These are phyloP conservation scores for Diarsia rubi DNA, from an alignment of 2,888 invertebrate genomes.

Conservation along the genomic window DNA sequence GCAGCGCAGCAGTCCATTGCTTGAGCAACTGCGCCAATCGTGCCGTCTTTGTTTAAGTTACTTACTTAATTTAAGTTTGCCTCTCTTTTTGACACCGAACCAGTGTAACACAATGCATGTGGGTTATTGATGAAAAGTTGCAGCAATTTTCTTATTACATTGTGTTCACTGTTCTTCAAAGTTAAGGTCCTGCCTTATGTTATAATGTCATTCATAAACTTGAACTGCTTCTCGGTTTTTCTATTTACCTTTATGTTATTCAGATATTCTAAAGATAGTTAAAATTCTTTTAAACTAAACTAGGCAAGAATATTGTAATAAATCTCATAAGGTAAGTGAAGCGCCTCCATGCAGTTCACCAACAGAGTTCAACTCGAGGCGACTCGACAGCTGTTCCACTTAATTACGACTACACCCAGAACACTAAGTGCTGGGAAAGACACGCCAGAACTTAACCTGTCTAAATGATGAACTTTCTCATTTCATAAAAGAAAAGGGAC, in stretches of 20 bases:
- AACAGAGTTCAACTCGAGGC: slow-evolving; percentile 24
- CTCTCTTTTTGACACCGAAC: background rate
- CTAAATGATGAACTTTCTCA: background rate
- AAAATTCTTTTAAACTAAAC: slow-evolving; percentile 13
- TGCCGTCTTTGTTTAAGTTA: slow-evolving; percentile 1
- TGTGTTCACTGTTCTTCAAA: background rate
- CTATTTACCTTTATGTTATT: slow-evolving; percentile 7
- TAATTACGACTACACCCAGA: slow-evolving; percentile 27
- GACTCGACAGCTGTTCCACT: slow-evolving; percentile 39
- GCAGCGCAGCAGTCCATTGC: no score
- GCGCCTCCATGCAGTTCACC: background rate
- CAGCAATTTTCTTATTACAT: background rate
- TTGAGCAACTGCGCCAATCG: no score
- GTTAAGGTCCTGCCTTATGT: background rate
- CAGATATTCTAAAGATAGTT: slow-evolving; percentile 33
- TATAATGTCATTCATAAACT: background rate
- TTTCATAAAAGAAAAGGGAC: background rate
- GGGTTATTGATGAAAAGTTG: background rate
- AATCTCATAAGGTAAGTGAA: slow-evolving; percentile 28
- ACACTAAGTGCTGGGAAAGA: background rate
- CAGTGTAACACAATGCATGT: background rate
- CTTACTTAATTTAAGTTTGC: background rate
- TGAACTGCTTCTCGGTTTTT: background rate
- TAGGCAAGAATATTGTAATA: slow-evolving; percentile 8
- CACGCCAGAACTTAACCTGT: background rate